Conservation (phyloP, 2,888 invertebrate genomes). For the Biston betularia region DNA sequence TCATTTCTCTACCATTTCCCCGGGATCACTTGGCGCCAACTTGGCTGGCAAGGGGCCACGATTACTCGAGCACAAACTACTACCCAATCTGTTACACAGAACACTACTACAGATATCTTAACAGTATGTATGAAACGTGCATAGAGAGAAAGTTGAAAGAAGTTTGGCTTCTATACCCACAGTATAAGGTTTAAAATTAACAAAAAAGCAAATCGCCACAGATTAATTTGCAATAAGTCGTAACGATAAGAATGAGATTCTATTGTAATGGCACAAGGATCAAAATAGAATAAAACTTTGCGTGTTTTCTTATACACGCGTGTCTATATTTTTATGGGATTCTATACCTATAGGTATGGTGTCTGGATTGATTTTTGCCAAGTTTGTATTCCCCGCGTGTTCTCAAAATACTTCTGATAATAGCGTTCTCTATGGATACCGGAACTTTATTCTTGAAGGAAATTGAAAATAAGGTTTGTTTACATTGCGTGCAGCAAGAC, state of each 20-base stretch:
- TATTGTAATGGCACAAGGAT: conserved; percentile 13
- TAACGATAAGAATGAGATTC: neutral
- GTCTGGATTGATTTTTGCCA: conserved; percentile 63
- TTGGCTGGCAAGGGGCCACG: conserved; percentile 14
- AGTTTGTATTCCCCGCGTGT: conserved; percentile 58
- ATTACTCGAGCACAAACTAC: conserved; percentile 2
- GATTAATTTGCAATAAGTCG: conserved; percentile 3
- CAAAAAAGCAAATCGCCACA: conserved; percentile 1
- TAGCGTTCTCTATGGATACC: conserved; percentile 48
- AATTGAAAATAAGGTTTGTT: conserved; percentile 52
- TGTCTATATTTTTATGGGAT: conserved; percentile 16
- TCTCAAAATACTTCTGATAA: conserved; percentile 55
- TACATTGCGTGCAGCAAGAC: conserved; percentile 28
- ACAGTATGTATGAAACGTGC: neutral
- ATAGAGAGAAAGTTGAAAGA: neutral
- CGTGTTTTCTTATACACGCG: neutral
- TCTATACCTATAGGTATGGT: conserved; percentile 22
- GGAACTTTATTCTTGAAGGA: conserved; percentile 43
- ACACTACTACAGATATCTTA: neutral
- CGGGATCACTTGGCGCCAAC: conserved; percentile 19
- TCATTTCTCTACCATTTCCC: neutral
- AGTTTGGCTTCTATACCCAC: neutral
- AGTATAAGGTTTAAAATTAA: neutral
- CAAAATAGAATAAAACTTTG: neutral
- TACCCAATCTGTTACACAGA: neutral